Evolutionary conservation across 2,797 vertebrate species (phyloP).

Genomic region (Poecilia gillii): DNA sequence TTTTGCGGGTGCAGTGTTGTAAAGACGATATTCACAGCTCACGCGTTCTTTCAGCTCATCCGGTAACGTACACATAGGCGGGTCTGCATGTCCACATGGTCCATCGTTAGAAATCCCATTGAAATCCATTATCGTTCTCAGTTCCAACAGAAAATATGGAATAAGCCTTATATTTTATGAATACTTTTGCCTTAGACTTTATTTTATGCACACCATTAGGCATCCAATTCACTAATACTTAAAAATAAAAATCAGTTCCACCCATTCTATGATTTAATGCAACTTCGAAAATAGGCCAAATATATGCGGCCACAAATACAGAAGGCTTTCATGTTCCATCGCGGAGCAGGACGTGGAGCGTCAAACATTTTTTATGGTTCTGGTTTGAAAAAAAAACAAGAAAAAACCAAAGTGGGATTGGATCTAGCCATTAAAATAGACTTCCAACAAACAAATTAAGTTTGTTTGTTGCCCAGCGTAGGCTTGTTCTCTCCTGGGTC

Average conservation of each 20-base stretch:
- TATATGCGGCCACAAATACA: constrained; percentile 47
- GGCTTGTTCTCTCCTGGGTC: neutral
- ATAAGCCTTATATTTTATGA: neutral
- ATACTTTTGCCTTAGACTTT: neutral
- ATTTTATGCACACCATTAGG: constrained; percentile 19
- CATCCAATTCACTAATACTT: constrained; percentile 38
- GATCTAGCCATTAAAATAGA: neutral
- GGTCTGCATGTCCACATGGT: neutral
- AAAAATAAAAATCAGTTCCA: constrained; percentile 31
- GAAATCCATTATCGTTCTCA: neutral
- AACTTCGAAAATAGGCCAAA: constrained; percentile 66
- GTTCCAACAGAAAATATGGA: neutral
- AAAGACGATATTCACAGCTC: neutral
- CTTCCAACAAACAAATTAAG: neutral
- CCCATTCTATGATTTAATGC: constrained; percentile 62
- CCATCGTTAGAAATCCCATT: neutral
- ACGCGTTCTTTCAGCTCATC: neutral
- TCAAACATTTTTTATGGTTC: neutral
- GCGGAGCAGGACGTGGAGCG: constrained; percentile 6
- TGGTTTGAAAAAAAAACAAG: neutral
- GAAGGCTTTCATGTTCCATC: constrained; percentile 58
- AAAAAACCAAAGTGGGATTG: neutral
- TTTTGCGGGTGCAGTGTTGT: neutral
- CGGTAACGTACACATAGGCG: neutral
- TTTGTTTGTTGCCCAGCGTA: neutral